phyloP scores from a whole-genome alignment of 2,113 vertebrate species.

The Irena cyanogastra region DNA sequence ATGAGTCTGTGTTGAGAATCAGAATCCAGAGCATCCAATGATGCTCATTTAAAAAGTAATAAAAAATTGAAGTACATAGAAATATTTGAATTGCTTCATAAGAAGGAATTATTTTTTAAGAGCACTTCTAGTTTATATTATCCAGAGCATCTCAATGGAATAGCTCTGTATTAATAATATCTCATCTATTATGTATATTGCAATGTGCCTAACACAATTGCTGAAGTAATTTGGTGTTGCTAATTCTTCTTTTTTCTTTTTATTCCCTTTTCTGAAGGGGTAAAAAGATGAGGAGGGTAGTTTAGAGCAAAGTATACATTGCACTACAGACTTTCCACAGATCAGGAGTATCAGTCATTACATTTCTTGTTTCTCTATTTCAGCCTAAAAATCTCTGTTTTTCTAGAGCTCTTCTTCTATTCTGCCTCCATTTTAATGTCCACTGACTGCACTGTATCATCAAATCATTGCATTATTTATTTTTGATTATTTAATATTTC shows the following conservation, averaged over 20 bases:
- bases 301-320: background rate
- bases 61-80: background rate
- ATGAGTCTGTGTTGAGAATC: background rate
- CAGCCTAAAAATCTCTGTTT: background rate
- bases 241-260: slow-evolving; percentile 6
- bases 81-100: background rate
- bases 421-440: background rate
- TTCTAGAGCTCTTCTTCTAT: background rate
- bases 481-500: slow-evolving; percentile 37
- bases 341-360: background rate
- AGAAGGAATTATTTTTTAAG: background rate
- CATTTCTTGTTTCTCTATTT: background rate
- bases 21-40: background rate
- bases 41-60: background rate
- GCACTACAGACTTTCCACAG: background rate
- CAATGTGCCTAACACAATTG: slow-evolving; percentile 16
- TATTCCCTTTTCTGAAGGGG: background rate
- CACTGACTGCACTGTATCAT: background rate
- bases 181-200: slow-evolving; percentile 61
- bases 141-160: slow-evolving; percentile 17
- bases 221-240: slow-evolving; percentile 28
- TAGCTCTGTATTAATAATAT: slow-evolving; percentile 44
- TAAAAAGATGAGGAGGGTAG: background rate
- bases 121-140: slow-evolving; percentile 9
- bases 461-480: background rate